Conservation (phyloP, 2,113 vertebrate species). For the Heptranchias perlo region DNA sequence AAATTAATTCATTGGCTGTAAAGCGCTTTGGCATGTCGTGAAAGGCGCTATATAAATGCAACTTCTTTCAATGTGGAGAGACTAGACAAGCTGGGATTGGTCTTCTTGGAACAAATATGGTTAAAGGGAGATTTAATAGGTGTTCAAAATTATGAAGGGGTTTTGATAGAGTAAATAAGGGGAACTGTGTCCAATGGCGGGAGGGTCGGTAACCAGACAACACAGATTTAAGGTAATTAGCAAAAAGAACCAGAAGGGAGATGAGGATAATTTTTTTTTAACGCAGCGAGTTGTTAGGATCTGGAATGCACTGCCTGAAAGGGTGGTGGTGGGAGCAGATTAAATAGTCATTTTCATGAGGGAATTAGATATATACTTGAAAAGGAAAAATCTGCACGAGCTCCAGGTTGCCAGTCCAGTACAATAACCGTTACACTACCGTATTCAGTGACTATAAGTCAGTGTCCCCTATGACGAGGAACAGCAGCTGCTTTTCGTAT, state of each 20-base stretch:
- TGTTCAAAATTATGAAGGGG: not conserved
- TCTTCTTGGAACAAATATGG: not conserved
- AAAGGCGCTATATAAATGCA: not conserved
- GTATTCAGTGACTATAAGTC: not conserved
- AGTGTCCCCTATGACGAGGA: too few species aligned
- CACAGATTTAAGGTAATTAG: not conserved
- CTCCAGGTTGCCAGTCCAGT: not conserved
- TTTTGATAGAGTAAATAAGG: not conserved
- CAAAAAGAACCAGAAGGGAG: not conserved
- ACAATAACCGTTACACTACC: not conserved
- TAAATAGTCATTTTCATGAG: too few species aligned
- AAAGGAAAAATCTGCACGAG: not conserved
- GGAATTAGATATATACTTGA: too few species aligned
- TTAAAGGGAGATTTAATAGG: not conserved
- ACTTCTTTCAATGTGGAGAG: not conserved
- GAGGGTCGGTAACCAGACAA: too few species aligned
- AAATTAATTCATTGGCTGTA: not conserved
- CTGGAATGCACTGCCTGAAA: not conserved
- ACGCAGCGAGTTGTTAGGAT: too few species aligned
- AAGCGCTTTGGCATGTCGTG: not conserved
- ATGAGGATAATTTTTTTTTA: not conserved
- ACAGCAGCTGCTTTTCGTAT: not conserved
- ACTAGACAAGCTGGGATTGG: not conserved
- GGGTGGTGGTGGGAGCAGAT: not conserved
- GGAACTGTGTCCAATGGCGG: not conserved